Evolutionary conservation across 2,888 invertebrate genomes (phyloP), one percentile per base, ranked within the genome.

Genomic region (Habrosyne pyritoides): DNA sequence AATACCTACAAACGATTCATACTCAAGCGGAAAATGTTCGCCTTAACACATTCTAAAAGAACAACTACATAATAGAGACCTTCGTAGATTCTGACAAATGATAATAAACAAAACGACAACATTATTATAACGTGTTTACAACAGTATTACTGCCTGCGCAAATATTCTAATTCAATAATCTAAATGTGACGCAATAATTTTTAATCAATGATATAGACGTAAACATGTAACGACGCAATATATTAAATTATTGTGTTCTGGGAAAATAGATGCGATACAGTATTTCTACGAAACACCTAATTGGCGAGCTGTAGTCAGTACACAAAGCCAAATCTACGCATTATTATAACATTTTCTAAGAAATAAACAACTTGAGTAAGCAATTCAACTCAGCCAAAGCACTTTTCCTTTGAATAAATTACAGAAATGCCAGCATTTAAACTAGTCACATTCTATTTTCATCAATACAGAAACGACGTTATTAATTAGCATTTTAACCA

Each of bases 1-100:
- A 36, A 49, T 33, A 21, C 26, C 24, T 46, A 30, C 14, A 3
- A 36, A 36, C 4, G 7, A 36, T 1, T 36, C 14, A 36, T 42
- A 42, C 67, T 63, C 64, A 64, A 65, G 64, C 63, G 55, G 61
- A 49, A 51, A 60, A 54, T 56, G 52, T 60, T 57, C 12, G 6
- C 2, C 26, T 7, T 28, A 28, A 21, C 14, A 30, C 26, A 28
- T 14, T 8, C 50, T 30, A 26, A 10, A 28, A 18, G 24, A 14
- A 49, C 24, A 7, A 1, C 12, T 22, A 47, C 12, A 47, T 47
- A 2, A 47, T 21, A 47, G 2, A n/a, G 42, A 54, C 51, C 53
- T 48, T 42, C 24, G 47, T 46, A 24, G 47, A 47, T 48, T 56
- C 30, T 51, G 52, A 60, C 54, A 47, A 54, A 33, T 30, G 42